phyloP scores from a whole-genome alignment of 2,888 invertebrate species.

The Pomacea canaliculata region DNA sequence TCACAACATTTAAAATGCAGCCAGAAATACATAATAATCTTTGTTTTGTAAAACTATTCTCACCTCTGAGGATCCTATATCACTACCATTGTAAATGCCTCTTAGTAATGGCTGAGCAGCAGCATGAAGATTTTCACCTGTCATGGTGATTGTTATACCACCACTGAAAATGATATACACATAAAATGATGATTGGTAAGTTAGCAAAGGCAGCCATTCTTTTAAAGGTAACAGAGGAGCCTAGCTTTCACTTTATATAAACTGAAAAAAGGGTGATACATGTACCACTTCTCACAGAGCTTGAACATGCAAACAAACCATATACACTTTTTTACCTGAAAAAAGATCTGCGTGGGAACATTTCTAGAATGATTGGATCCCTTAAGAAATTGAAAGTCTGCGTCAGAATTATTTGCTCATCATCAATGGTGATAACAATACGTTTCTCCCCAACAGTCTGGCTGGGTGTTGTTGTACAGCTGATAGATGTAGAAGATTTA shows the following conservation, averaged over 20 bases:
- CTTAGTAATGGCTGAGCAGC: conserved; percentile 30
- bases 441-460: background rate
- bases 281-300: background rate
- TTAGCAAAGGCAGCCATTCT: too few species aligned
- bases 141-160: conserved; percentile 60
- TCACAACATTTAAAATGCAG: too few species aligned
- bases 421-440: conserved; percentile 10
- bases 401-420: background rate
- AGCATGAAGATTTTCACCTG: conserved; percentile 61
- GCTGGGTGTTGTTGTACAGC: background rate
- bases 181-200: conserved; percentile 39
- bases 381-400: conserved; percentile 7
- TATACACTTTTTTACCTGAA: conserved; percentile 20
- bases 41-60: background rate
- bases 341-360: conserved; percentile 24
- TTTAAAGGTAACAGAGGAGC: too few species aligned
- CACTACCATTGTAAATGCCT: conserved; percentile 12
- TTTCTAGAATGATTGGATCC: conserved; percentile 11
- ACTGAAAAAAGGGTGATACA: too few species aligned
- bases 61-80: conserved; percentile 11
- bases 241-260: too few species aligned
- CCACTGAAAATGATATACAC: conserved; percentile 46
- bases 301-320: background rate
- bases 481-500: background rate
- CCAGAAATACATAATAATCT: too few species aligned